Conservation (phyloP, 2,113 vertebrate genomes). For the Tamias sibiricus region DNA sequence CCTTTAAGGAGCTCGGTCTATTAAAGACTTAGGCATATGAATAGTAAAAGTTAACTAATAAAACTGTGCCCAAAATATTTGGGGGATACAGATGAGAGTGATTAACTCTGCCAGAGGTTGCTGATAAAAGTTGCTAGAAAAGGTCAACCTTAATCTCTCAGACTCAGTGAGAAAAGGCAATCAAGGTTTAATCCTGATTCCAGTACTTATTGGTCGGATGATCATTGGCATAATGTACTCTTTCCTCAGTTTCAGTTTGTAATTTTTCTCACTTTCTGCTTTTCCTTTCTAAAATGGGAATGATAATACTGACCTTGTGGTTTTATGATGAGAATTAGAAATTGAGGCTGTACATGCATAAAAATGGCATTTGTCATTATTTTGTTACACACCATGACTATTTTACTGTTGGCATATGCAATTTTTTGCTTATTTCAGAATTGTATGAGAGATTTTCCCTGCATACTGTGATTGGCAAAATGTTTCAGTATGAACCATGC, state of each 20-base stretch:
- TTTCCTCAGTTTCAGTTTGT: background rate
- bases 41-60: slow-evolving; percentile 64
- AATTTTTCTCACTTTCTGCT: background rate
- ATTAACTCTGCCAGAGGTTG: slow-evolving; percentile 68
- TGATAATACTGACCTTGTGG: background rate
- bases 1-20: slow-evolving; percentile 38
- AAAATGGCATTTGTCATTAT: background rate
- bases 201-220: background rate
- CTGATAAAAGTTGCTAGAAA: slow-evolving; percentile 57
- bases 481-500: background rate
- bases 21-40: slow-evolving; percentile 61
- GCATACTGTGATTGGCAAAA: background rate
- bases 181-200: background rate
- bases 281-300: background rate
- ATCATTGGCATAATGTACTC: background rate
- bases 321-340: background rate
- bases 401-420: background rate
- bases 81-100: slow-evolving; percentile 48
- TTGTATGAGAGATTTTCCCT: background rate
- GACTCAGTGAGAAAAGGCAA: background rate
- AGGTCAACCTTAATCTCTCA: slow-evolving; percentile 26
- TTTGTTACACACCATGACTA: background rate
- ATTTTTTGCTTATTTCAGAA: background rate
- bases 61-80: slow-evolving; percentile 55
- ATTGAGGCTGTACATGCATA: background rate